Percentiles rank a stretch among this genome's conserved stretches.
Evolutionary conservation across 2,797 vertebrate species (phyloP).

Genomic region (Hipposideros larvatus): DNA sequence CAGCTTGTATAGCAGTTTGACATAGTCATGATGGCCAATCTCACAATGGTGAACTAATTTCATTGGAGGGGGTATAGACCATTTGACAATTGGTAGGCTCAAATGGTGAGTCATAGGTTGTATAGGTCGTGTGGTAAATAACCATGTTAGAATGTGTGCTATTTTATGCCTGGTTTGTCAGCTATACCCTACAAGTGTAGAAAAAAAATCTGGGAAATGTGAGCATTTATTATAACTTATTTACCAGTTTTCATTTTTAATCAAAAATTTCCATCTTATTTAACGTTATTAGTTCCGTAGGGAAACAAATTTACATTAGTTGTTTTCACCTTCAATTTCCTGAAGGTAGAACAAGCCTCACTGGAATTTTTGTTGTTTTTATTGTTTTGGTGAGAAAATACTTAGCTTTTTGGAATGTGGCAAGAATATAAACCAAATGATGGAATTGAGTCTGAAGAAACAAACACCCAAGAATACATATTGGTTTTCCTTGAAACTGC

Average conservation of each 20-base stretch:
- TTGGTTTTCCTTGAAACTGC: background rate
- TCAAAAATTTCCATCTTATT: slow-evolving; percentile 20
- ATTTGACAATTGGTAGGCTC: background rate
- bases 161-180: background rate
- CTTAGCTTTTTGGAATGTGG: background rate
- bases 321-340: background rate
- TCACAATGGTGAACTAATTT: background rate
- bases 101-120: background rate
- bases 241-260: slow-evolving; percentile 23
- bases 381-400: background rate
- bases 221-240: background rate
- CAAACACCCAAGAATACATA: background rate
- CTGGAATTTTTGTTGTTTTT: background rate
- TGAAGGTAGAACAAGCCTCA: background rate
- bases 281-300: background rate
- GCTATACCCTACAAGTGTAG: background rate
- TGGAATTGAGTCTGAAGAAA: background rate
- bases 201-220: background rate
- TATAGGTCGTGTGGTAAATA: background rate
- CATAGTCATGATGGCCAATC: background rate
- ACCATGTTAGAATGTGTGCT: background rate
- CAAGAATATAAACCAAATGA: background rate
- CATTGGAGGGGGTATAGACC: background rate
- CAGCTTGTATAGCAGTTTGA: background rate
- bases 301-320: background rate